phyloP scores from a whole-genome alignment of 1,140 invertebrate species.

The Temnothorax curvispinosus region DNA sequence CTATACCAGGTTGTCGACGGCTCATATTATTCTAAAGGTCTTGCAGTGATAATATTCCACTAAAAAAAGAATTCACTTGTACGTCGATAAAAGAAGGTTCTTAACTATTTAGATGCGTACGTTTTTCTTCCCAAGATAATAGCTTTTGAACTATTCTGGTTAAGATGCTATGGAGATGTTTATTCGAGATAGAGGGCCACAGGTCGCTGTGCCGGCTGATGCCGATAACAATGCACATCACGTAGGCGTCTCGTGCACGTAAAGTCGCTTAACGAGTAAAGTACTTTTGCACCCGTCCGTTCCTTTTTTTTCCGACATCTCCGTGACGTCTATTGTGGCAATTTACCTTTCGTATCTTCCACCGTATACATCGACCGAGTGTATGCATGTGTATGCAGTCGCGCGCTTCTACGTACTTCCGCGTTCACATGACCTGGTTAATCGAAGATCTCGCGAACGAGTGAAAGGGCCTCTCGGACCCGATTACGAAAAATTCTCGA shows the following conservation, averaged over 20 bases:
- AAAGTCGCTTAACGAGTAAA: conserved; percentile 53
- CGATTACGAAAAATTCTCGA: not conserved
- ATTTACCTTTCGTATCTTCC: conserved; percentile 31
- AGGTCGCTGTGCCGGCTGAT: not conserved
- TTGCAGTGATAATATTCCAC: not conserved
- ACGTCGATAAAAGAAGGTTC: not conserved
- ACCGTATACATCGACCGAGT: not conserved
- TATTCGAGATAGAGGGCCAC: not conserved
- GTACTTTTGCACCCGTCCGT: conserved; percentile 22
- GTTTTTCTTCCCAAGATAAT: not conserved
- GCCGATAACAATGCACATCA: conserved; percentile 43
- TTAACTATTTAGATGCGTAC: not conserved
- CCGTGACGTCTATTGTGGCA: conserved; percentile 37
- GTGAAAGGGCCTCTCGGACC: not conserved
- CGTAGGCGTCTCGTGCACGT: conserved; percentile 26
- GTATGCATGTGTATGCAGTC: not conserved
- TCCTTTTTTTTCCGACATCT: conserved; percentile 24
- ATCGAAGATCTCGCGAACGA: not conserved
- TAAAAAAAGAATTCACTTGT: not conserved
- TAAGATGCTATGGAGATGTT: conserved; percentile 21
- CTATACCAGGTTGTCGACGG: not conserved
- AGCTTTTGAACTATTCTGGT: not conserved
- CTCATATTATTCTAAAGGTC: not conserved
- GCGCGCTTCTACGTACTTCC: conserved; percentile 6
- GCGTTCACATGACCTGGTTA: conserved; percentile 19